Conservation (phyloP, 2,113 vertebrate species). For the Speoplatyrhinus poulsoni region DNA sequence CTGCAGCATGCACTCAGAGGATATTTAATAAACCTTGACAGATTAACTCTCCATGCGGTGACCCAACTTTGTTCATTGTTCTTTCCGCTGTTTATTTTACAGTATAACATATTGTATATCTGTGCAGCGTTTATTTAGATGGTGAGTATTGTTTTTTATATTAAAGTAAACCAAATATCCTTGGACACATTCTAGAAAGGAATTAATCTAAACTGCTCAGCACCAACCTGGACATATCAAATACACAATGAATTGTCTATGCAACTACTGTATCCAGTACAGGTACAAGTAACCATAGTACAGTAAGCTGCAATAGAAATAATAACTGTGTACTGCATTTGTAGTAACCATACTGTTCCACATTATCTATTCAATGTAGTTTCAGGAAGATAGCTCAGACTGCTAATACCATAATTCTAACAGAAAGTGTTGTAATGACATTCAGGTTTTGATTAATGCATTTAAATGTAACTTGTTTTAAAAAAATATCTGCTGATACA, state of each 20-base stretch:
- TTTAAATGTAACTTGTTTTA: no score
- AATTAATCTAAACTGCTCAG: background rate
- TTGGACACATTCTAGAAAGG: background rate
- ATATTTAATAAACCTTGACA: background rate
- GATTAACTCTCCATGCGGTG: background rate
- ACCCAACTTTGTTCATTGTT: background rate
- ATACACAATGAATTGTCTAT: background rate
- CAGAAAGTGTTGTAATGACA: no score
- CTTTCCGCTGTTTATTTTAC: background rate
- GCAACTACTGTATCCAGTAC: no score
- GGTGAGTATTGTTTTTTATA: background rate
- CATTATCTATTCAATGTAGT: no score
- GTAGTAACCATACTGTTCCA: no score
- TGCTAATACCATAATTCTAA: no score
- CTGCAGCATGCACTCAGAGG: background rate
- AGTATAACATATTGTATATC: background rate
- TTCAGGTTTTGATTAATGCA: no score
- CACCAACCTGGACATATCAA: background rate
- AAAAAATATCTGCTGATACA: no score
- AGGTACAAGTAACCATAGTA: no score
- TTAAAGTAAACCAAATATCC: background rate
- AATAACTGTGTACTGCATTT: no score
- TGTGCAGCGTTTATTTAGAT: background rate
- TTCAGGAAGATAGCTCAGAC: no score
- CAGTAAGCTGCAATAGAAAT: no score